These are phyloP conservation scores for Orthosia gothica DNA, from an alignment of 2,888 invertebrate species.

Conservation along the genomic window DNA sequence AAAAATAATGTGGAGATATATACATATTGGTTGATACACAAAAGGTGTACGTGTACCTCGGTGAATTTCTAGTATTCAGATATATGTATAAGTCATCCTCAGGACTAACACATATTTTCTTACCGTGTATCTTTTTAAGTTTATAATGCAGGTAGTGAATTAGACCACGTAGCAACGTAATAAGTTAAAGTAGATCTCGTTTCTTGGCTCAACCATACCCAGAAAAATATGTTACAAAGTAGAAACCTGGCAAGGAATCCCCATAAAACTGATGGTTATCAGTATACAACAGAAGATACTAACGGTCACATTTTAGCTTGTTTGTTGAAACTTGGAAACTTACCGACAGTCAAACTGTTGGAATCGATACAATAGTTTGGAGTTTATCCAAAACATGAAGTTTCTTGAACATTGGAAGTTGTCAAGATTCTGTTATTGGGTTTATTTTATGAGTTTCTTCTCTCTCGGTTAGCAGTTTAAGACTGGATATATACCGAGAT, in stretches of 20 bases:
- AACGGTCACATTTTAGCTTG: constrained; percentile 29
- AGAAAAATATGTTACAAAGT: constrained; percentile 7
- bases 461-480: background rate
- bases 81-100: too few relatives aligned
- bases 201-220: background rate
- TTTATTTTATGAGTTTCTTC: constrained; percentile 1
- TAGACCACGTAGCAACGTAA: background rate
- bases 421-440: constrained; percentile 4
- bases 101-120: too few relatives aligned
- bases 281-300: constrained; percentile 20
- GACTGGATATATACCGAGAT: too few relatives aligned
- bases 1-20: background rate
- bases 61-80: too few relatives aligned
- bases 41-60: too few relatives aligned
- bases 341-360: constrained; percentile 21
- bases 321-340: constrained; percentile 40
- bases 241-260: background rate
- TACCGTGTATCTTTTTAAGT: too few relatives aligned
- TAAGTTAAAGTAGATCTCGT: background rate
- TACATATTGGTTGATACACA: too few relatives aligned
- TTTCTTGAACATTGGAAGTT: constrained; percentile 40
- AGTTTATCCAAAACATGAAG: constrained; percentile 52
- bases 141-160: background rate
- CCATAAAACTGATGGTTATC: constrained; percentile 34
- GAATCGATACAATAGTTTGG: constrained; percentile 41